phyloP scores from a whole-genome alignment of 2,797 vertebrate genomes.

The Sebastes matsubarae region DNA sequence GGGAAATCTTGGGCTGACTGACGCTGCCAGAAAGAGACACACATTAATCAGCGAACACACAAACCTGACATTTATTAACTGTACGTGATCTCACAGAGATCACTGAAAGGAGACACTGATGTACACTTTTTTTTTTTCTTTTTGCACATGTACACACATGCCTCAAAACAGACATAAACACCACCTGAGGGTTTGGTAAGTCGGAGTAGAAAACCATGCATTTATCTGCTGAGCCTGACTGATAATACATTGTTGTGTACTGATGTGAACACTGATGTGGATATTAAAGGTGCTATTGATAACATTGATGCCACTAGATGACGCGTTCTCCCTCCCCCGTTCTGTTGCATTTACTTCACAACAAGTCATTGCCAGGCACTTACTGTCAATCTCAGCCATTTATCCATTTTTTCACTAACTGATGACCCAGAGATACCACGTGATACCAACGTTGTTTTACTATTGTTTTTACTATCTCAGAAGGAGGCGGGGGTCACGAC shows the following conservation, averaged over 20 bases:
- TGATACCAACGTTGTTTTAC: no score
- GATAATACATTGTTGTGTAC: no score
- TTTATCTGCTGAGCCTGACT: not conserved
- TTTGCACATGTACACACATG: not conserved
- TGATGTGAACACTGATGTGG: not conserved
- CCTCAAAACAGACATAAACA: not conserved
- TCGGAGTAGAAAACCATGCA: not conserved
- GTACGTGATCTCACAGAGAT: not conserved
- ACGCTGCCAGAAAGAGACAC: constrained; percentile 19
- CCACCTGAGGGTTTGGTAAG: not conserved
- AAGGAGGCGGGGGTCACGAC: not conserved
- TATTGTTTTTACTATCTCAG: no score
- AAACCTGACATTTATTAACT: constrained; percentile 15
- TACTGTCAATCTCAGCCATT: no score
- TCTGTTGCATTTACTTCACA: no score
- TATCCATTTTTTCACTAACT: no score
- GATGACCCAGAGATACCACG: no score
- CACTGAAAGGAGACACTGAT: not conserved
- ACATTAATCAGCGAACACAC: constrained; percentile 33
- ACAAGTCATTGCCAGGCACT: no score
- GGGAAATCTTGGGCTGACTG: constrained; percentile 26
- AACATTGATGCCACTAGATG: no score
- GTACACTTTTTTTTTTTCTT: not conserved
- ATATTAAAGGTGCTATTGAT: not conserved
- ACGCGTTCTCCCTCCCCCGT: no score